phyloP scores from a whole-genome alignment of 1,140 invertebrate species.

The Diuraphis noxia region DNA sequence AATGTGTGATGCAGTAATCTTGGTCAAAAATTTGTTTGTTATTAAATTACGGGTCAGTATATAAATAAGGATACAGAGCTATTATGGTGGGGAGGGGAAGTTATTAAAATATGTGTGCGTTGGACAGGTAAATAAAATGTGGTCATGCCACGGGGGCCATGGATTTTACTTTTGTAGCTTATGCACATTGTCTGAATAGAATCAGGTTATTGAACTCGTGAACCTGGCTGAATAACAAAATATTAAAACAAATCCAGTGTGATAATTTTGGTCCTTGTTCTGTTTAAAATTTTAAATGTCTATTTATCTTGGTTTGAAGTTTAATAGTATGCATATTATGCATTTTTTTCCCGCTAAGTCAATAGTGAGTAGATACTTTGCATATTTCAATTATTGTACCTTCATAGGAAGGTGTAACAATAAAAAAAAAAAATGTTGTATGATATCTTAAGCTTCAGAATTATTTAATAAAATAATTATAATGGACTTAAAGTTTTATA shows the following conservation, averaged over 20 bases:
- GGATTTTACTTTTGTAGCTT: slow-evolving; percentile 14
- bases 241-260: slow-evolving; percentile 15
- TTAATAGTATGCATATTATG: not conserved
- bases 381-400: not conserved
- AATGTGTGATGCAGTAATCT: not conserved
- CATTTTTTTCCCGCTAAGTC: too few relatives aligned
- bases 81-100: not conserved
- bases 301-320: not conserved
- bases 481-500: not conserved
- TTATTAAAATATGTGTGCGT: slow-evolving; percentile 33
- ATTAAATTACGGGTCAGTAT: not conserved
- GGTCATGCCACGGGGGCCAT: not conserved
- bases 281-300: not conserved
- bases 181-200: not conserved
- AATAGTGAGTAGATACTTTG: not conserved
- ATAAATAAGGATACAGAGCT: not conserved
- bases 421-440: too few relatives aligned
- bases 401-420: too few relatives aligned
- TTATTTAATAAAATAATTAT: not conserved
- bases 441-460: not conserved
- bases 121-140: slow-evolving; percentile 38
- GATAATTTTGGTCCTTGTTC: not conserved
- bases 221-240: not conserved
- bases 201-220: slow-evolving; percentile 38
- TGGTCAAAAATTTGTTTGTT: not conserved